A percentile compares a stretch with the other conserved stretches of the same genome.
These are phyloP conservation scores for Ivindomyrus marchei DNA, from an alignment of 2,113 vertebrate genomes.

Conservation along the genomic window DNA sequence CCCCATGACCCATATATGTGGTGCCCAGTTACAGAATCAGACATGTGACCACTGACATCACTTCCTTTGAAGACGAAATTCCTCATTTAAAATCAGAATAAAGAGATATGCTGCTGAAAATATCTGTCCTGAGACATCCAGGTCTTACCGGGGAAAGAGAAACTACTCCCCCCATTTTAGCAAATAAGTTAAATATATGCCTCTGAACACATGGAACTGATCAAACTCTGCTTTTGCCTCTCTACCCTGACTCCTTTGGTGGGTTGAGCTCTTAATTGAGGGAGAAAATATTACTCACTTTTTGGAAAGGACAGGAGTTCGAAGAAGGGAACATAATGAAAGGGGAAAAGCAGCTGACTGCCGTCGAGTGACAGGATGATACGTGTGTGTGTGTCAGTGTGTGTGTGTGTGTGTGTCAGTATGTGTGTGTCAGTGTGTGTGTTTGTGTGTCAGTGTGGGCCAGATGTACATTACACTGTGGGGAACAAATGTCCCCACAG, in stretches of 20 bases:
- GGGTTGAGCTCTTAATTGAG: constrained; percentile 37
- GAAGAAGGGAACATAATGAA: constrained; percentile 41
- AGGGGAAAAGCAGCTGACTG: constrained; percentile 30
- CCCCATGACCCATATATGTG: background rate
- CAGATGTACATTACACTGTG: too few species aligned
- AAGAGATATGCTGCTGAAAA: background rate
- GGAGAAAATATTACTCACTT: constrained; percentile 58
- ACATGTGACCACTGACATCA: background rate
- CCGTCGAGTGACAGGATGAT: constrained; percentile 17
- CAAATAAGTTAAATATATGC: constrained; percentile 25
- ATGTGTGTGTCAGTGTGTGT: too few species aligned
- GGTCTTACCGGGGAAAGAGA: background rate
- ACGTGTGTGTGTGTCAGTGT: background rate
- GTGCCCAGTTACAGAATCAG: background rate
- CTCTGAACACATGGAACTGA: constrained; percentile 37
- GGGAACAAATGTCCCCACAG: too few species aligned
- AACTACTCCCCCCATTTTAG: background rate
- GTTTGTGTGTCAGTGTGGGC: too few species aligned
- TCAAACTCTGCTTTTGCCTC: constrained; percentile 29
- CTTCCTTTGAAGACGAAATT: background rate
- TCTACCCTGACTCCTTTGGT: constrained; percentile 6
- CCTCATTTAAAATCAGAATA: background rate
- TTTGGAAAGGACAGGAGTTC: constrained; percentile 37
- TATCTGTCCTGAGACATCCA: background rate
- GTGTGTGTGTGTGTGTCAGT: background rate